phyloP scores from a whole-genome alignment of 2,888 invertebrate species.

The Melinaea marsaeus region DNA sequence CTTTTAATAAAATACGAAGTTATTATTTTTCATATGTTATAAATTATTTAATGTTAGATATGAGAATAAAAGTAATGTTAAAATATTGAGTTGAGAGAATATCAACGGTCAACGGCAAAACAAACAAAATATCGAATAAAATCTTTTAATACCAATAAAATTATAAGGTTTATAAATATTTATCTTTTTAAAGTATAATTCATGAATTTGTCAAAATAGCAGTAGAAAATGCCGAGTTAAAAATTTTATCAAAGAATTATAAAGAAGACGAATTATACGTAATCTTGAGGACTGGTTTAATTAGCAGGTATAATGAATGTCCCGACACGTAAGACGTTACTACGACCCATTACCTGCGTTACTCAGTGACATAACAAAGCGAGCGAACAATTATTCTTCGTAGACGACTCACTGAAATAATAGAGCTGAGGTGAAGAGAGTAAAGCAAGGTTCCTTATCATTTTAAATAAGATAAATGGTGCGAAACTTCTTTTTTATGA shows the following conservation, averaged over 20 bases:
- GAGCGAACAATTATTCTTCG: slow-evolving; percentile 21
- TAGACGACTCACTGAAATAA: too few species aligned
- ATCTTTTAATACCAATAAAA: too few species aligned
- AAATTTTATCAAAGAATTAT: slow-evolving; percentile 34
- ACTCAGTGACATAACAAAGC: slow-evolving; percentile 71
- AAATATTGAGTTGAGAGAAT: too few species aligned
- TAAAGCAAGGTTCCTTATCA: slow-evolving; percentile 16
- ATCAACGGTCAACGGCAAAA: too few species aligned
- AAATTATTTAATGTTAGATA: too few species aligned
- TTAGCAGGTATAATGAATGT: slow-evolving; percentile 73
- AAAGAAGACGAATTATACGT: slow-evolving; percentile 36
- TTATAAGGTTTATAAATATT: too few species aligned
- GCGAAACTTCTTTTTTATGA: slow-evolving; percentile 11
- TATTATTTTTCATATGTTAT: too few species aligned
- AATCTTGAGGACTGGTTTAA: slow-evolving; percentile 58
- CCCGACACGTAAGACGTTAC: slow-evolving; percentile 71
- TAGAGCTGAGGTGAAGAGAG: too few species aligned
- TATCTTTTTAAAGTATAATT: too few species aligned
- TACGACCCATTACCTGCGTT: slow-evolving; percentile 70
- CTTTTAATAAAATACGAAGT: too few species aligned
- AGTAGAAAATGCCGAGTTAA: slow-evolving; percentile 23
- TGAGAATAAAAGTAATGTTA: too few species aligned
- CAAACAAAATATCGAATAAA: too few species aligned
- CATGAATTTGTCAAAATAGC: not conserved
- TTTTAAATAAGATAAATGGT: slow-evolving; percentile 17